Evolutionary conservation across 2,113 vertebrate genomes (phyloP).

Genomic region (Oriolus oriolus): DNA sequence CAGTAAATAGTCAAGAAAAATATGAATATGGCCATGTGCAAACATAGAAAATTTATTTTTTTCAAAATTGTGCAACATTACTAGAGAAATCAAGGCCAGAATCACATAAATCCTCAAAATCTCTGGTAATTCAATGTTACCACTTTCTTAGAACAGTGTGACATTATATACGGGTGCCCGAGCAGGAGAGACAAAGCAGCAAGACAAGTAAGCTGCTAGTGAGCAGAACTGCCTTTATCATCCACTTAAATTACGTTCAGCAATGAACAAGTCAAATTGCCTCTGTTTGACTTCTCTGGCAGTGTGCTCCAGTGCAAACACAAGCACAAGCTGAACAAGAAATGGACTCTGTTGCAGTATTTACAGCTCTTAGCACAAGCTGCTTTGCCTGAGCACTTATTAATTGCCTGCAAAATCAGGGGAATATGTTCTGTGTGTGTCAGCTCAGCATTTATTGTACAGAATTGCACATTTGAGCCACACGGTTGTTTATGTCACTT

Average conservation of each 20-base stretch:
- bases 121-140: not conserved
- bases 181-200: not conserved
- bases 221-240: not conserved
- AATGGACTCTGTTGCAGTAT: not conserved
- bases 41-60: not conserved
- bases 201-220: not conserved
- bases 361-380: conserved; percentile 25
- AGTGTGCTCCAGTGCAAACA: not conserved
- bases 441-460: conserved; percentile 46
- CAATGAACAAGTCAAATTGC: not conserved
- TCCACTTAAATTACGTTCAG: not conserved
- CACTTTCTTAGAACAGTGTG: not conserved
- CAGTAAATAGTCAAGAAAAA: not conserved
- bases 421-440: conserved; percentile 31
- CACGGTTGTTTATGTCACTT: conserved; percentile 58
- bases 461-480: conserved; percentile 56
- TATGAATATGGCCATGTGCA: not conserved
- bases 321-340: not conserved
- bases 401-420: conserved; percentile 66
- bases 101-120: not conserved
- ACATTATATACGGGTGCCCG: not conserved
- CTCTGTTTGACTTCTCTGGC: not conserved
- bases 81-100: not conserved
- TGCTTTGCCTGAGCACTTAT: conserved; percentile 37
- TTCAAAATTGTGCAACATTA: not conserved